Percentiles rank a stretch among this genome's conserved stretches.
Evolutionary conservation across 2,797 vertebrate genomes (phyloP).

Genomic region (Danio aesculapii): DNA sequence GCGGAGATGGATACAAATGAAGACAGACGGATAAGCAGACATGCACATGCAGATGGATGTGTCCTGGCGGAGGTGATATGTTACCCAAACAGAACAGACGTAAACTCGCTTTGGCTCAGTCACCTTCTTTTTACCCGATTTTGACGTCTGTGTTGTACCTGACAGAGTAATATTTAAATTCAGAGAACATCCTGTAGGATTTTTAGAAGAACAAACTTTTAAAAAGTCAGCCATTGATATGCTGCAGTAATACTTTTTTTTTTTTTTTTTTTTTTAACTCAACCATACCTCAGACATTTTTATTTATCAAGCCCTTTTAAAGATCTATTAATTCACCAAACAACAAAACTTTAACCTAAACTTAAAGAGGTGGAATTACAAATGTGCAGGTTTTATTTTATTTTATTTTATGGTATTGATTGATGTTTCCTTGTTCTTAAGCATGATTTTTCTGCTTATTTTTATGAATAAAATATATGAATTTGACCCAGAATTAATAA

Average conservation of each 20-base stretch:
- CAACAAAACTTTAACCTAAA: neutral
- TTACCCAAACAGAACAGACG: conserved; percentile 20
- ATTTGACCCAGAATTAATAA: neutral
- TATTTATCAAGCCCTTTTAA: neutral
- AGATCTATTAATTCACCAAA: neutral
- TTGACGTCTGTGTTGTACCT: neutral
- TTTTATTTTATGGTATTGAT: neutral
- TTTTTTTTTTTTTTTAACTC: neutral
- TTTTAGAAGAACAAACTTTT: neutral
- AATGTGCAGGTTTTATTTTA: neutral
- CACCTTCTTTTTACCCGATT: conserved; percentile 8
- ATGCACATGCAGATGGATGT: conserved; percentile 18
- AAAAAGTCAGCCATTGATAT: neutral
- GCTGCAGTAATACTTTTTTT: neutral
- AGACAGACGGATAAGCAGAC: conserved; percentile 17
- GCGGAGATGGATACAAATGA: conserved; percentile 39
- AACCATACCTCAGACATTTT: neutral
- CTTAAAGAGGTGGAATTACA: neutral
- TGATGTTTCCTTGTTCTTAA: neutral
- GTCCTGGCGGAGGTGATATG: conserved; percentile 6
- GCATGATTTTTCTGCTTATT: neutral
- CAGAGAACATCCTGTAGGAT: neutral
- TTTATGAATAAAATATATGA: neutral
- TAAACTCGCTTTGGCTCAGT: conserved; percentile 11
- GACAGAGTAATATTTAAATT: neutral